Evolutionary conservation across 1,140 invertebrate species (phyloP).

Genomic region (Papilio dardanus): DNA sequence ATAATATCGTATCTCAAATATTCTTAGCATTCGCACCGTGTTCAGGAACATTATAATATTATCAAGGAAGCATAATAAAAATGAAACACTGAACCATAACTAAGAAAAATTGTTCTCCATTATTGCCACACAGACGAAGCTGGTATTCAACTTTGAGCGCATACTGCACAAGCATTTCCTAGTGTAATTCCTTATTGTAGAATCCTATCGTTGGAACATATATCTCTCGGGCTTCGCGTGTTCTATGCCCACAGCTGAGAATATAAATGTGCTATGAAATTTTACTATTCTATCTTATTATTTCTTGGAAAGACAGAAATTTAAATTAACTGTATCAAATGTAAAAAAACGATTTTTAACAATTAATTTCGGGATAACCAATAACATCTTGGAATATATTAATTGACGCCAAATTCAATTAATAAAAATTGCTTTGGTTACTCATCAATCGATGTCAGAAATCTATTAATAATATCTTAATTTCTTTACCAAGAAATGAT

Average conservation of each 20-base stretch:
- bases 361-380: background rate
- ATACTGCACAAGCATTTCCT: conserved; percentile 38
- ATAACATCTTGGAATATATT: background rate
- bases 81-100: conserved; percentile 24
- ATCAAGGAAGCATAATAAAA: conserved; percentile 5
- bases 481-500: background rate
- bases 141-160: conserved; percentile 38
- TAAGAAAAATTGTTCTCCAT: conserved; percentile 33
- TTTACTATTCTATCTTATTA: conserved; percentile 9
- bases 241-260: conserved; percentile 29
- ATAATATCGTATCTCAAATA: background rate
- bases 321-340: background rate
- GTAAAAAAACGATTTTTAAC: background rate
- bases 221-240: conserved; percentile 28
- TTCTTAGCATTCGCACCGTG: background rate
- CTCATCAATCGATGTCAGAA: too few species aligned
- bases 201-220: conserved; percentile 39
- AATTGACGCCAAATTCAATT: too few species aligned
- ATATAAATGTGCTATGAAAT: conserved; percentile 32
- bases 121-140: conserved; percentile 27
- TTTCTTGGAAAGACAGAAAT: background rate
- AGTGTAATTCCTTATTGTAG: conserved; percentile 43
- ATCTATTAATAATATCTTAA: too few species aligned
- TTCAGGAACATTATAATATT: conserved; percentile 1
- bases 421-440: too few species aligned